These are phyloP conservation scores for Leptinotarsa haldemani DNA, from an alignment of 2,888 invertebrate genomes.

Conservation along the genomic window DNA sequence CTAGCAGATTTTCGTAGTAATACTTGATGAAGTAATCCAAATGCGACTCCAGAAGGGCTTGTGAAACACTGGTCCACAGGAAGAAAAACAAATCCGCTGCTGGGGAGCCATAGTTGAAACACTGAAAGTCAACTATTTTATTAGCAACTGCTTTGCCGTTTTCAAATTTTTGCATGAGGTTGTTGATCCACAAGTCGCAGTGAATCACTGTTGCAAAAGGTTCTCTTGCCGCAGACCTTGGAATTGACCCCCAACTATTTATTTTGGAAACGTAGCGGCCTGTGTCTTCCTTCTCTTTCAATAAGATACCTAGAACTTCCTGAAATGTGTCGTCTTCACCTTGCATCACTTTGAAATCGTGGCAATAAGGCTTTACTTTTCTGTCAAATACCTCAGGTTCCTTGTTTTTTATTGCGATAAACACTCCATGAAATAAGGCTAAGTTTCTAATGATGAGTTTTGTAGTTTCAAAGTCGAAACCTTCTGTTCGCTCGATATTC, in stretches of 20 bases:
- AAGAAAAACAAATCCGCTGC: conserved; percentile 53
- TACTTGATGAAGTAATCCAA: conserved; percentile 41
- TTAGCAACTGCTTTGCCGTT: conserved; percentile 41
- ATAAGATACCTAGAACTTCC: background rate
- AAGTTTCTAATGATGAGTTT: conserved; percentile 65
- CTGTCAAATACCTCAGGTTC: conserved; percentile 63
- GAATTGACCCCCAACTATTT: conserved; percentile 16
- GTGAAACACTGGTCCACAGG: conserved; percentile 50
- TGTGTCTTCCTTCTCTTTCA: conserved; percentile 28
- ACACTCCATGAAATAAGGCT: conserved; percentile 70
- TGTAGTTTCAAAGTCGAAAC: conserved; percentile 67
- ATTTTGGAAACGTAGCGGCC: conserved; percentile 8
- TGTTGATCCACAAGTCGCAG: conserved; percentile 72
- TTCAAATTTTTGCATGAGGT: conserved; percentile 67
- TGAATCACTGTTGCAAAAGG: conserved; percentile 69
- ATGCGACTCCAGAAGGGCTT: conserved; percentile 25
- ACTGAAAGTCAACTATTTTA: conserved; percentile 56
- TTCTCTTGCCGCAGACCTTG: conserved; percentile 50
- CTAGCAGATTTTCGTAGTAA: conserved; percentile 35
- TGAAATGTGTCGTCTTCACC: background rate
- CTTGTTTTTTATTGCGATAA: conserved; percentile 67
- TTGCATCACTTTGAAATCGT: background rate
- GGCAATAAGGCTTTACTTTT: conserved; percentile 58
- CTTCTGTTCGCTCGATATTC: conserved; percentile 65
- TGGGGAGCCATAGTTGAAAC: conserved; percentile 48